Conservation (phyloP, 2,888 invertebrate species). For the Gonocerus acuteangulatus region DNA sequence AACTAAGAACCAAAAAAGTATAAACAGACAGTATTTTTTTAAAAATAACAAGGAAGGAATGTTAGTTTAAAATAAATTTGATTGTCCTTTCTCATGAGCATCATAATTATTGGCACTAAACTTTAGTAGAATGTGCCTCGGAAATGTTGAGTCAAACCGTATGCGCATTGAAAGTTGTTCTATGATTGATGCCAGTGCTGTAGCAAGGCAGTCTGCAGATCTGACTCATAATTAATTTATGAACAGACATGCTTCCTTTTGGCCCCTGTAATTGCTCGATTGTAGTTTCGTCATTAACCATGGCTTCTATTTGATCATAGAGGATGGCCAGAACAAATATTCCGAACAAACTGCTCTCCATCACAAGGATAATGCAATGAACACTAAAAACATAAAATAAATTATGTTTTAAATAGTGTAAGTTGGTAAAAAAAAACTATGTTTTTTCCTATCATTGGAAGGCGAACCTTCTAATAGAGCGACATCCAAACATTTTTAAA, state of each 20-base stretch:
- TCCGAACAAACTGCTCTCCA: slow-evolving; percentile 78
- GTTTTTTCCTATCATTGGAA: no score
- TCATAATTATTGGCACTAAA: no score
- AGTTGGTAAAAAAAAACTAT: no score
- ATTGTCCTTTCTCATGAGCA: no score
- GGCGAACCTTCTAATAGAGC: no score
- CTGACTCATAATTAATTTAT: slow-evolving; percentile 37
- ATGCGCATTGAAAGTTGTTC: slow-evolving; percentile 28
- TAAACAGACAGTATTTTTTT: no score
- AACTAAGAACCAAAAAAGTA: no score
- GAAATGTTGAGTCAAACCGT: slow-evolving; percentile 25
- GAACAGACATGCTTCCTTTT: slow-evolving; percentile 37
- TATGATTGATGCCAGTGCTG: slow-evolving; percentile 8
- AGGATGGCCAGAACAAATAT: slow-evolving; percentile 81
- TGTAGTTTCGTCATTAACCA: slow-evolving; percentile 75
- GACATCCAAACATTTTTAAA: no score
- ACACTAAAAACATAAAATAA: slow-evolving; percentile 50
- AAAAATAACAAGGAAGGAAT: no score
- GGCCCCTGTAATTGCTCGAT: slow-evolving; percentile 62
- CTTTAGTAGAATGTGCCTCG: no score
- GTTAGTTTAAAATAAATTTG: no score
- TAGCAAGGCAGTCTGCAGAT: slow-evolving; percentile 37
- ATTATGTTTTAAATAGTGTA: neutral
- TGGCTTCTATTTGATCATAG: slow-evolving; percentile 76
- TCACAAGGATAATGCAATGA: slow-evolving; percentile 69